Conservation (phyloP, 2,888 invertebrate species). For the Thecophora atra region DNA sequence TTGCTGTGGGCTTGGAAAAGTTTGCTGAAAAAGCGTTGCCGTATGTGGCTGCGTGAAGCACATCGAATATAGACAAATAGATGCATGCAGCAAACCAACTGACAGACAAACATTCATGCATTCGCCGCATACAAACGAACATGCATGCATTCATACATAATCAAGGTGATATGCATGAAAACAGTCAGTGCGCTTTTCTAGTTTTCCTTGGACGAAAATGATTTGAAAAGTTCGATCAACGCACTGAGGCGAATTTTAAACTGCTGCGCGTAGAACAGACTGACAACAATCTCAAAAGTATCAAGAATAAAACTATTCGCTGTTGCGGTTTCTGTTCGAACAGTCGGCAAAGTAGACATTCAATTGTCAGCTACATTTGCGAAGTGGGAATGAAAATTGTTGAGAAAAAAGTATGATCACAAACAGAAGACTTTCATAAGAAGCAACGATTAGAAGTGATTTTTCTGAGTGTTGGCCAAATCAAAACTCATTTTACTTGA, state of each 20-base stretch:
- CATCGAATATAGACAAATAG: background rate
- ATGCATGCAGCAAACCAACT: constrained; percentile 10
- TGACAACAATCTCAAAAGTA: constrained; percentile 12
- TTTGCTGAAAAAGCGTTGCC: background rate
- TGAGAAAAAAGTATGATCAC: too few relatives aligned
- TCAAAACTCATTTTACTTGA: too few relatives aligned
- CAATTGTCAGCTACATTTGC: background rate
- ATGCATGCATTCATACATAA: constrained; percentile 15
- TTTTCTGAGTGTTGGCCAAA: too few relatives aligned
- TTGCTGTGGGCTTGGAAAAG: background rate
- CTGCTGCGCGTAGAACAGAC: background rate
- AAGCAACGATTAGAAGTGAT: too few relatives aligned
- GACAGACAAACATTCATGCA: constrained; percentile 40
- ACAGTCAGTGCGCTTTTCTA: constrained; percentile 38
- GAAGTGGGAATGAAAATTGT: too few relatives aligned
- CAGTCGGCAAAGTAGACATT: constrained; percentile 9
- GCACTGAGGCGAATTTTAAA: constrained; percentile 29
- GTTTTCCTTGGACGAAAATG: constrained; percentile 40
- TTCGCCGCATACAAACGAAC: constrained; percentile 22
- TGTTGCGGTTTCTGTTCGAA: background rate
- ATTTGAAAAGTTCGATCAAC: constrained; percentile 39
- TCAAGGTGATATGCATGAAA: constrained; percentile 36
- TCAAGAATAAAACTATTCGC: constrained; percentile 9
- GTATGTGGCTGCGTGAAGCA: background rate
- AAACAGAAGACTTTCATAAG: too few relatives aligned